Evolutionary conservation across 2,797 vertebrate species (phyloP), one percentile per base, ranked within the genome.

Genomic region (Nothura maculosa): DNA sequence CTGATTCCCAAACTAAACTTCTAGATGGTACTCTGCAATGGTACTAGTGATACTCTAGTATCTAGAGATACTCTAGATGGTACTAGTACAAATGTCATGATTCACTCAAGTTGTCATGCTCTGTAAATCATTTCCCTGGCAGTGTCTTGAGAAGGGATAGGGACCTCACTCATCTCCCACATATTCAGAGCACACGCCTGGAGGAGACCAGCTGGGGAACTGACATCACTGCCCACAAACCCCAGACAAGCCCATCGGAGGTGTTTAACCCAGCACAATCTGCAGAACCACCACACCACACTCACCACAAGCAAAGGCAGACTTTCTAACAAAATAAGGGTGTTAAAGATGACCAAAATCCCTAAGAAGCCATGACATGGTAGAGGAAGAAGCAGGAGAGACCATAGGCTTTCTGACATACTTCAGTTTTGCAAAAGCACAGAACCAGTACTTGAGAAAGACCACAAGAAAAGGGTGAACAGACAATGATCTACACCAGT

Each of bases 211-310:
- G 86, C 68, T 90, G 75, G 36, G 79, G 19, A 54, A 61, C 61
- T 82, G 90, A 93, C 36, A 61, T 93, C 84, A 78, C 54, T 77
- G 17, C 72, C 75, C 93, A 89, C 80, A 72, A 81, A 87, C 20
- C 87, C 82, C 91, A 64, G 66, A 85, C 85, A 64, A 76, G 70
- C 57, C 32, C 62, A 88, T 70, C 45, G 76, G 92, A 81, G 79
- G 42, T 91, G 87, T 55, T 89, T 7, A 80, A 48, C 32, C 10
- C 48, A 70, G 36, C 10, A 24, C 21, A 70, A 70, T 50, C 50
- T 30, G 38, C 80, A 85, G 69, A 74, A 55, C 69, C 36, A 47
- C 34, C 54, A 60, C 78, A 57, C 79, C 62, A 12, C 4, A 0
- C 68, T 92, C 5, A 1, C 48, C 17, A 0, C 81, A 73, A 62